These are phyloP conservation scores for Gila robusta DNA, from an alignment of 2,797 vertebrate species.

Conservation along the genomic window DNA sequence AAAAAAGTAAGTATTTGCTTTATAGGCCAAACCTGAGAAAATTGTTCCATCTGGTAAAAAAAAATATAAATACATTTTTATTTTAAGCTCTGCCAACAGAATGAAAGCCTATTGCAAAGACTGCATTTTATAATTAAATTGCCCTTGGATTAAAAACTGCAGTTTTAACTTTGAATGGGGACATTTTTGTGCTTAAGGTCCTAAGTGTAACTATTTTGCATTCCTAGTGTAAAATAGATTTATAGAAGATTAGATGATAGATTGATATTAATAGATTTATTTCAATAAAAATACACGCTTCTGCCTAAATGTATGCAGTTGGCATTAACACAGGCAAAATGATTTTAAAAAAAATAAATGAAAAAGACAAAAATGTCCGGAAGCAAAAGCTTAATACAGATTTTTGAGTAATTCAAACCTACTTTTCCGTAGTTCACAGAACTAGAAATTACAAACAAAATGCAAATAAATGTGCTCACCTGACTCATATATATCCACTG, in stretches of 20 bases:
- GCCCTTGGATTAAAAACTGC: background rate
- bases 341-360: rapidly evolving
- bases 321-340: too few species aligned
- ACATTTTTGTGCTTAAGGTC: too few species aligned
- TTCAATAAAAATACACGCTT: too few species aligned
- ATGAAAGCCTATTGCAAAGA: background rate
- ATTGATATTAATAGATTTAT: too few species aligned
- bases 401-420: background rate
- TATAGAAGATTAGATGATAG: too few species aligned
- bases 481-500: background rate
- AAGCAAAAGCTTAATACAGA: background rate
- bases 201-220: too few species aligned
- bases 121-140: background rate
- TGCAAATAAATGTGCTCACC: background rate
- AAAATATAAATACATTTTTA: background rate
- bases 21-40: background rate
- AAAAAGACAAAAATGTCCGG: too few species aligned
- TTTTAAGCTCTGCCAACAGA: background rate
- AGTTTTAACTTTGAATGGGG: too few species aligned
- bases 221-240: too few species aligned
- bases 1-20: background rate
- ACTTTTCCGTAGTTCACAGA: background rate
- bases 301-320: too few species aligned
- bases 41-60: background rate
- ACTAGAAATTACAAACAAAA: background rate